Conservation (phyloP, 1,140 invertebrate genomes). For the Drosophila nigrodunni region DNA sequence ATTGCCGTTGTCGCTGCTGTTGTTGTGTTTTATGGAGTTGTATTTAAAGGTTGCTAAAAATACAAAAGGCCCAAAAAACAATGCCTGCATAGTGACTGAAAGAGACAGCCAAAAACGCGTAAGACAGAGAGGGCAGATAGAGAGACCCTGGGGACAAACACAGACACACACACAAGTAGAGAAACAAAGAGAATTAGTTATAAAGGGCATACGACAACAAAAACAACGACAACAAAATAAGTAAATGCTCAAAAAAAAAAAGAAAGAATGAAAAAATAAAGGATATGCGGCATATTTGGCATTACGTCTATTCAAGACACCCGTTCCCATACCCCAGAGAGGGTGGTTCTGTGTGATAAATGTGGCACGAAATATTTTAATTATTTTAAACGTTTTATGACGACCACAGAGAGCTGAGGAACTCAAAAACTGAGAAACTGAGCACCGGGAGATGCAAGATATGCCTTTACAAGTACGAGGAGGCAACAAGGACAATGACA, state of each 20-base stretch:
- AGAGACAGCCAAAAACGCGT: not conserved
- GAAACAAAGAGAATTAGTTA: constrained; percentile 77
- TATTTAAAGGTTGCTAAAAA: constrained; percentile 78
- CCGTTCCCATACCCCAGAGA: constrained; percentile 7
- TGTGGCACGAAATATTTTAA: constrained; percentile 84
- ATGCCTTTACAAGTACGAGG: constrained; percentile 47
- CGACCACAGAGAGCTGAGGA: constrained; percentile 50
- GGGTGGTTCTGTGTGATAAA: constrained; percentile 66
- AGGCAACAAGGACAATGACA: constrained; percentile 54
- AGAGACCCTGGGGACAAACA: constrained; percentile 45
- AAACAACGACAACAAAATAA: constrained; percentile 35
- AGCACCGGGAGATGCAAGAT: constrained; percentile 54
- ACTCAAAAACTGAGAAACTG: constrained; percentile 4
- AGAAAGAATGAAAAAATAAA: constrained; percentile 30
- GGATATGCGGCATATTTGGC: constrained; percentile 77
- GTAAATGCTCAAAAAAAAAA: constrained; percentile 26
- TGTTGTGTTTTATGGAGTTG: constrained; percentile 50
- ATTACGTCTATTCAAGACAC: constrained; percentile 46
- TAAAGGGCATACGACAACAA: constrained; percentile 60
- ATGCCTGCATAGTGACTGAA: constrained; percentile 29
- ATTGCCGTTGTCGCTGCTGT: constrained; percentile 50
- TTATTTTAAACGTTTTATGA: constrained; percentile 84
- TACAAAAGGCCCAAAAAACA: constrained; percentile 66
- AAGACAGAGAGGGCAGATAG: not conserved
- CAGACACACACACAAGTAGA: constrained; percentile 19